Evolutionary conservation across 2,888 invertebrate genomes (phyloP).

Genomic region (Chrysomela aeneicollis): DNA sequence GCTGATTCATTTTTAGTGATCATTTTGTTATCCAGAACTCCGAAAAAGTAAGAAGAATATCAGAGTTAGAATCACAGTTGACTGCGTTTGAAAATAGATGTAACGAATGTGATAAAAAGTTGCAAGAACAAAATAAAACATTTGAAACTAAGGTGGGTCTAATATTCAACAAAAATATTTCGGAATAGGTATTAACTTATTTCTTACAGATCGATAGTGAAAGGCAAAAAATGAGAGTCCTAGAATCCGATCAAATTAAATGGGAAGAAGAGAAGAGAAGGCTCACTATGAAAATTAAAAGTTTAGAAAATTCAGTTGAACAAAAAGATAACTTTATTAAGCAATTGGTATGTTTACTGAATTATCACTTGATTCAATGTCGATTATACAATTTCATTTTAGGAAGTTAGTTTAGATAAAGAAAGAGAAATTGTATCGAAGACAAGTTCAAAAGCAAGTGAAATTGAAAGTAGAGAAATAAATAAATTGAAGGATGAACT

Average conservation of each 20-base stretch:
- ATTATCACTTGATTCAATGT: constrained; percentile 15
- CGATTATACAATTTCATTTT: constrained; percentile 23
- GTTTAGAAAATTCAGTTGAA: constrained; percentile 67
- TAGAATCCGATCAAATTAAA: constrained; percentile 63
- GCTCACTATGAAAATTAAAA: constrained; percentile 68
- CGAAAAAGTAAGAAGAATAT: constrained; percentile 49
- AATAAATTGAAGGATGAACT: constrained; percentile 54
- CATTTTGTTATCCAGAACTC: background rate
- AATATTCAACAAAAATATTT: constrained; percentile 21
- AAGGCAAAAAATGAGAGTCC: constrained; percentile 50
- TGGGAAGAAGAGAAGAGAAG: constrained; percentile 65
- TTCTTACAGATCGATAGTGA: constrained; percentile 56
- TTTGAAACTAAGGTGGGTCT: constrained; percentile 68
- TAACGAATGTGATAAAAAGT: constrained; percentile 68
- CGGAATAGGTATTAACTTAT: constrained; percentile 27
- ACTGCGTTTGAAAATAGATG: constrained; percentile 74
- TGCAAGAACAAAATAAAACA: constrained; percentile 67
- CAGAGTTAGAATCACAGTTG: constrained; percentile 56
- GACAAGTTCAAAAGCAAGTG: constrained; percentile 51
- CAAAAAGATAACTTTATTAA: constrained; percentile 70
- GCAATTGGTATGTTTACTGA: constrained; percentile 64
- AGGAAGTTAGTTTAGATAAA: constrained; percentile 64
- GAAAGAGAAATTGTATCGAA: constrained; percentile 61
- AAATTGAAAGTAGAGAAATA: constrained; percentile 51
- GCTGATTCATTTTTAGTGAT: background rate